phyloP scores from a whole-genome alignment of 1,140 invertebrate genomes.

The Xylocopa sonorina region DNA sequence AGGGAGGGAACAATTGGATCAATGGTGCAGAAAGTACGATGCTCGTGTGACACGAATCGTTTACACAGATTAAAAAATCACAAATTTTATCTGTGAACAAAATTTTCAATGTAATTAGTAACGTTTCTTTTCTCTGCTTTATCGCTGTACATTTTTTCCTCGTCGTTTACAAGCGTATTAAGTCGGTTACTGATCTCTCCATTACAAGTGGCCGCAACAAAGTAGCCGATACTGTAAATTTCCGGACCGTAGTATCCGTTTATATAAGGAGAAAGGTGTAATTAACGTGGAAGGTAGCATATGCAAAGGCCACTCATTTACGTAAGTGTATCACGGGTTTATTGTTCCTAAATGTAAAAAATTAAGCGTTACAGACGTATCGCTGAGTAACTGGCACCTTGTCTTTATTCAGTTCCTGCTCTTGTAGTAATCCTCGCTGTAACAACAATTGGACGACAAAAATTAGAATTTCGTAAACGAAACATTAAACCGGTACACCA shows the following conservation, averaged over 20 bases:
- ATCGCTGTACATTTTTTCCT: background rate
- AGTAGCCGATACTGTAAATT: conserved; percentile 24
- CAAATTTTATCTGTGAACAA: too few species aligned
- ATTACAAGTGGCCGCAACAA: conserved; percentile 20
- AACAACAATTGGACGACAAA: conserved; percentile 76
- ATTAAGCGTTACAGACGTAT: conserved; percentile 59
- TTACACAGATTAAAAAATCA: too few species aligned
- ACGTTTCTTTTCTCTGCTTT: background rate
- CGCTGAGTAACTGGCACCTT: conserved; percentile 48
- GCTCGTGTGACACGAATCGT: too few species aligned
- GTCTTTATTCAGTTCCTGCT: conserved; percentile 65
- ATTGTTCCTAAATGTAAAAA: conserved; percentile 69
- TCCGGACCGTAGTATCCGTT: conserved; percentile 40
- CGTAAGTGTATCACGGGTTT: conserved; percentile 63
- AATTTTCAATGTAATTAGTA: too few species aligned
- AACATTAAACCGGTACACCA: too few species aligned
- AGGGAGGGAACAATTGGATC: too few species aligned
- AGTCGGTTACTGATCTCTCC: conserved; percentile 27
- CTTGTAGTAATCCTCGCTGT: conserved; percentile 86
- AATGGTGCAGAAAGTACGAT: too few species aligned
- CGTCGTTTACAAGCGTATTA: background rate
- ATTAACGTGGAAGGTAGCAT: conserved; percentile 36
- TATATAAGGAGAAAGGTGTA: conserved; percentile 67
- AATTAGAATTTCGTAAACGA: background rate
- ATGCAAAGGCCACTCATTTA: conserved; percentile 50